Evolutionary conservation across 2,113 vertebrate genomes (phyloP), one percentile per base, ranked within the genome.

Genomic region (Gymnobelideus leadbeateri): DNA sequence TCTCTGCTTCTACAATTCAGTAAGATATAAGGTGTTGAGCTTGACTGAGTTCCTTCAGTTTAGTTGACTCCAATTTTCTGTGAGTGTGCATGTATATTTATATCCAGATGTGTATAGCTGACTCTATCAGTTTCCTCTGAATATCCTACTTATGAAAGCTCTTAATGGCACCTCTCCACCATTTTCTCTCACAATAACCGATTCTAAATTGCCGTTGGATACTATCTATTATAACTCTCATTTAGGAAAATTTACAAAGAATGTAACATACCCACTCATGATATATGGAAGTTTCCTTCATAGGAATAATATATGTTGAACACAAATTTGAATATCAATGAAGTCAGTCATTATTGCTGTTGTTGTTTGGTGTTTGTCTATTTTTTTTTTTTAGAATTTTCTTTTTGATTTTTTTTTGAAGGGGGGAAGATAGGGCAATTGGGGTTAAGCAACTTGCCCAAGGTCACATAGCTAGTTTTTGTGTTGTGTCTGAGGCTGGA

Each of bases 341-440:
- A 96, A 91, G 93, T 46, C 24, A 53, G 8, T 91, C 95, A 91
- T 93, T 61, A 7, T 55, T 96, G 31, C n/a, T 95, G 89, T 55
- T 90, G 2, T 90, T 92, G 19, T 51, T 77, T 96, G 46, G 55
- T 92, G 91, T 46, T 96, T 96, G 84, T 92, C 89, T 93, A 54
- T 57, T 84, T 49, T 49, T 49, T 49, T 49, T 49, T 49, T 49
- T 4, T 49, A 49, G 47, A 49, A 3, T 49, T 49, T 49, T 49
- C 47, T 49, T 49, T 49, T 49, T 49, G 47, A 49, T 49, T 49
- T 49, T 49, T 49, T 49, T 49, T 49, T 49, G 47, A 4, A 49
- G 47, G 47, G 47, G 47, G 47, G 47, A 49, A 49, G 47, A 49
- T 49, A 49, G 47, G 47, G 47, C 47, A 49, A 49, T 49, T 49